These are phyloP conservation scores for Tetrao urogallus DNA, from an alignment of 2,113 vertebrate species.

Conservation along the genomic window DNA sequence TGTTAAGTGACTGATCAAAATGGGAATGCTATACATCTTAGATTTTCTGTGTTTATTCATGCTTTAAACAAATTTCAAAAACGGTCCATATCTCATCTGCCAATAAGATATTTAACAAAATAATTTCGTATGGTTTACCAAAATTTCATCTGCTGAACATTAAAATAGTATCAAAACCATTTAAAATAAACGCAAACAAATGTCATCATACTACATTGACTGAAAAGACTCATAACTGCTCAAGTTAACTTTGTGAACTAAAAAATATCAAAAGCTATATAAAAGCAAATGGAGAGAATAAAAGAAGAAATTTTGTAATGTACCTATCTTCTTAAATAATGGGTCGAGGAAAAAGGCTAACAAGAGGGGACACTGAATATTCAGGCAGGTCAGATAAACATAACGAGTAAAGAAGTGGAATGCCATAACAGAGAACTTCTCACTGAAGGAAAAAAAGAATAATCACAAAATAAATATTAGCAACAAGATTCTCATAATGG, in stretches of 20 bases:
- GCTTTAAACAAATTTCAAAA: neutral
- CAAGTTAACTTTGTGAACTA: neutral
- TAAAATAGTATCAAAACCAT: neutral
- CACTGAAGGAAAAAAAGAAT: neutral
- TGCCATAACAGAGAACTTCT: neutral
- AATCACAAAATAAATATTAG: neutral
- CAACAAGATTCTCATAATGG: neutral
- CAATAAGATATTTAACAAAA: neutral
- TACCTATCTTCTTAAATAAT: neutral
- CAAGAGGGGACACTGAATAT: neutral
- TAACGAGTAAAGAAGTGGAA: neutral
- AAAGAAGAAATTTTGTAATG: neutral
- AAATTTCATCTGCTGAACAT: neutral
- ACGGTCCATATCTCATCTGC: neutral
- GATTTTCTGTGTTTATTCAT: neutral
- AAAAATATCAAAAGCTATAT: neutral
- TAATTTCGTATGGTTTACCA: neutral
- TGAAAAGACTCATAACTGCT: neutral
- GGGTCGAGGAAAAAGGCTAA: neutral
- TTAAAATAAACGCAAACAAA: neutral
- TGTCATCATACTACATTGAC: neutral
- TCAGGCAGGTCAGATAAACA: neutral
- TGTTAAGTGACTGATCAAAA: neutral
- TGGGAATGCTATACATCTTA: neutral
- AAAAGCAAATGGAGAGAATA: neutral